Conservation (phyloP, 2,797 vertebrate species). For the Sebastes glaucus region DNA sequence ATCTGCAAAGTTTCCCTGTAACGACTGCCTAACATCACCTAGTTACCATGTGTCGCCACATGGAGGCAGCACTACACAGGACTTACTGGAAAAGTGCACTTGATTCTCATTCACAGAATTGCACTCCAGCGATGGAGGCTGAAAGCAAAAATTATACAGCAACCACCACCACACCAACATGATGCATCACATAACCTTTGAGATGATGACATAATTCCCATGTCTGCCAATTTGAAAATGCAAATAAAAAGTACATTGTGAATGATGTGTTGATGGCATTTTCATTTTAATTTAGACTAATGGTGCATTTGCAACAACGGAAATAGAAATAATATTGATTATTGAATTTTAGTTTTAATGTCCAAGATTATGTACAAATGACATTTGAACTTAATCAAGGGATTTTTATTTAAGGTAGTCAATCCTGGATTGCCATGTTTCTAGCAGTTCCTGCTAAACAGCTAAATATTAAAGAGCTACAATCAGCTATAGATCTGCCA, state of each 20-base stretch:
- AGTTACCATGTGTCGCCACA: neutral
- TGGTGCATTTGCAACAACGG: neutral
- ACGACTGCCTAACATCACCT: neutral
- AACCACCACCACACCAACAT: neutral
- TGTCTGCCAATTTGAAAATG: neutral
- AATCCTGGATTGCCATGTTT: neutral
- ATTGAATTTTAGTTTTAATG: neutral
- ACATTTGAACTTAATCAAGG: neutral
- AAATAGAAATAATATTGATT: neutral
- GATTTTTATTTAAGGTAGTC: neutral
- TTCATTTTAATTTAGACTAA: neutral
- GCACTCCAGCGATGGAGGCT: neutral
- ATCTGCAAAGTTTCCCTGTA: neutral
- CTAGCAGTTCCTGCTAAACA: neutral
- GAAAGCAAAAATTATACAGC: neutral
- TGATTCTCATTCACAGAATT: neutral
- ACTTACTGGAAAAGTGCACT: neutral
- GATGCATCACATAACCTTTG: neutral
- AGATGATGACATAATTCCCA: neutral
- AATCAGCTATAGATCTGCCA: neutral
- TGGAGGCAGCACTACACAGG: neutral
- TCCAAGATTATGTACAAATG: neutral
- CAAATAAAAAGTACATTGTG: neutral
- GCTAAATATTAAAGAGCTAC: neutral
- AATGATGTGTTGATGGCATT: neutral